Percentiles rank a stretch among this genome's conserved stretches.
Conservation (phyloP, 2,888 invertebrate species). For the Amorpha juglandis region DNA sequence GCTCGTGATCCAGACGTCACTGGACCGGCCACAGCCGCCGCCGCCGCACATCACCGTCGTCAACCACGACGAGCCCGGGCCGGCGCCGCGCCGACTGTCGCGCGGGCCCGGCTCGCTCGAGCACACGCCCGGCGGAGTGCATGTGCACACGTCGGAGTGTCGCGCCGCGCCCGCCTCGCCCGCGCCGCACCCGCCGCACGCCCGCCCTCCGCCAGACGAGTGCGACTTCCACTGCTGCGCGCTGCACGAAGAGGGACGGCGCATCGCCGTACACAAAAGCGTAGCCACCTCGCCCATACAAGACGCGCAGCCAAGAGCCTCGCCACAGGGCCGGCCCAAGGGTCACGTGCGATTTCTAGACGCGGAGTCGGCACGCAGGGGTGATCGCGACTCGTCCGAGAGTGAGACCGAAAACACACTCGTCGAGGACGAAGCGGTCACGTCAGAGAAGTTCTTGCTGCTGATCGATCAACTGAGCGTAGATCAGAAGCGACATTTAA, state of each 20-base stretch:
- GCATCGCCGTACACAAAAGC: conserved; percentile 95
- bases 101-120: conserved; percentile 87
- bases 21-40: conserved; percentile 88
- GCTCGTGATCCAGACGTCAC: conserved; percentile 89
- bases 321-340: conserved; percentile 88
- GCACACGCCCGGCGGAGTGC: conserved; percentile 88
- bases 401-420: conserved; percentile 97
- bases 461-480: conserved; percentile 96
- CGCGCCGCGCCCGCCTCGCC: conserved; percentile 87
- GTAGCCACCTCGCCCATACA: conserved; percentile 97
- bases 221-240: conserved; percentile 98
- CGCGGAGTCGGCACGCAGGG: conserved; percentile 86
- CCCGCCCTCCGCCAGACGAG: conserved; percentile 88
- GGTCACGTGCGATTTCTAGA: conserved; percentile 94
- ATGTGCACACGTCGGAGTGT: conserved; percentile 92
- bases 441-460: conserved; percentile 95
- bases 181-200: conserved; percentile 53
- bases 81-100: conserved; percentile 89
- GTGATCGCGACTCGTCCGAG: conserved; percentile 94
- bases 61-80: conserved; percentile 95
- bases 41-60: conserved; percentile 96
- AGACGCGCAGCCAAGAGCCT: conserved; percentile 88
- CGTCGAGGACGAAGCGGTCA: conserved; percentile 95
- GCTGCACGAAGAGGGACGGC: conserved; percentile 95
- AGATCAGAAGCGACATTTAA: conserved; percentile 95